Conservation (phyloP, 2,113 vertebrate genomes). For the Eurystomus gularis region DNA sequence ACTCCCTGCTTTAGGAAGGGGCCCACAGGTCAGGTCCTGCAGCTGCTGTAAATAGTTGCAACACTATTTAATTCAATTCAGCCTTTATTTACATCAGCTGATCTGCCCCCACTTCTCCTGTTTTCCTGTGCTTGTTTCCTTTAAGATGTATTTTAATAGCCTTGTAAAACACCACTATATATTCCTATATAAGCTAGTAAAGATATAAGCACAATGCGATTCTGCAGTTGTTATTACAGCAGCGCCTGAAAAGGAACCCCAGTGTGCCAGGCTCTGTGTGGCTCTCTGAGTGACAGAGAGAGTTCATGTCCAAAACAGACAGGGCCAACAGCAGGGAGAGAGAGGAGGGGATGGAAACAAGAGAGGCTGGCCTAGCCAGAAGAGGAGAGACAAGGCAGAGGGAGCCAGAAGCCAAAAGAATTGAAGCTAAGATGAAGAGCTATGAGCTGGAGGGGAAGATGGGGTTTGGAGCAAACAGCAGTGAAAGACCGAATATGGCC, state of each 20-base stretch:
- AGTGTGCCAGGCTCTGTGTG: background rate
- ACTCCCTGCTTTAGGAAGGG: background rate
- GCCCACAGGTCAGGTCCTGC: conserved; percentile 17
- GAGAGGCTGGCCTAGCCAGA: background rate
- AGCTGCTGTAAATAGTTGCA: conserved; percentile 44
- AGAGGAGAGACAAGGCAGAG: background rate
- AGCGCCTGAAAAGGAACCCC: background rate
- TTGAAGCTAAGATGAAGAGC: background rate
- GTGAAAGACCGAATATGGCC: background rate
- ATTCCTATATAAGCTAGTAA: conserved; percentile 44
- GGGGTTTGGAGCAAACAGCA: background rate
- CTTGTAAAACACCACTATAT: conserved; percentile 59
- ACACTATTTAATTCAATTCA: conserved; percentile 43
- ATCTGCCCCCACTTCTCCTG: conserved; percentile 42
- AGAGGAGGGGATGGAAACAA: background rate
- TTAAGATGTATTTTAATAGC: conserved; percentile 57
- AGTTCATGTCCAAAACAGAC: background rate
- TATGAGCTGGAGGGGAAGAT: accelerated
- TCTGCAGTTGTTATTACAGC: background rate
- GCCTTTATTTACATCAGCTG: conserved; percentile 61
- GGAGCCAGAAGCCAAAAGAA: accelerated
- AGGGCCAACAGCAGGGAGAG: background rate
- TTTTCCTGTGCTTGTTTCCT: conserved; percentile 47
- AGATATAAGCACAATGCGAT: conserved; percentile 2
- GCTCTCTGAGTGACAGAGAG: background rate